These are phyloP conservation scores for Paratilapia polleni DNA, from an alignment of 2,113 vertebrate genomes.

Conservation along the genomic window DNA sequence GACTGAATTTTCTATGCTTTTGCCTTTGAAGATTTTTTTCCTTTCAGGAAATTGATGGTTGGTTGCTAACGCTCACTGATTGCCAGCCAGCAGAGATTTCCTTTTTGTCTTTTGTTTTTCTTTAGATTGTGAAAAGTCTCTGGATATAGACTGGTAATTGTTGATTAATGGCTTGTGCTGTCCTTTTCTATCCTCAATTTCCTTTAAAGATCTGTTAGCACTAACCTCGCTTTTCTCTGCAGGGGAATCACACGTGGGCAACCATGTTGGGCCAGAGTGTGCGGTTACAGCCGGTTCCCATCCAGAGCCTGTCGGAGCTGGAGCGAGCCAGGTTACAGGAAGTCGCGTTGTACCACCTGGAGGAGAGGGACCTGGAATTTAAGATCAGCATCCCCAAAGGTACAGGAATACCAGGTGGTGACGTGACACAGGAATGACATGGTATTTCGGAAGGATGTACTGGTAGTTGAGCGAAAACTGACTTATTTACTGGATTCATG, in stretches of 20 bases:
- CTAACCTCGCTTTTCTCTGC: neutral
- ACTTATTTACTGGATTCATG: neutral
- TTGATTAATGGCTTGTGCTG: neutral
- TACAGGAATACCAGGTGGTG: constrained; percentile 9
- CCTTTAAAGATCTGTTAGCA: neutral
- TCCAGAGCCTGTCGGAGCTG: constrained; percentile 84
- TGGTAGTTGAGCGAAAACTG: neutral
- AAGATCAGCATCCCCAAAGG: constrained; percentile 84
- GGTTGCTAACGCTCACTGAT: constrained; percentile 3
- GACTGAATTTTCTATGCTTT: neutral
- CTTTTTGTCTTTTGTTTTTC: neutral
- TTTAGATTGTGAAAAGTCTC: neutral
- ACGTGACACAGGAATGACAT: neutral
- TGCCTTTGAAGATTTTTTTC: neutral
- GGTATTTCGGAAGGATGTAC: neutral
- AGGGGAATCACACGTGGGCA: constrained; percentile 81
- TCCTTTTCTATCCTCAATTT: neutral
- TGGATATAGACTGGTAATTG: neutral
- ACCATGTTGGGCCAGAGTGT: constrained; percentile 84
- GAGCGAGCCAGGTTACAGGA: constrained; percentile 82
- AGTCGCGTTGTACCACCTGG: constrained; percentile 81
- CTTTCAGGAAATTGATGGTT: constrained; percentile 20
- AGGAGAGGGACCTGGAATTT: constrained; percentile 77
- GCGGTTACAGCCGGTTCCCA: constrained; percentile 77
- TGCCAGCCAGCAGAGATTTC: neutral